Evolutionary conservation across 2,113 vertebrate genomes (phyloP), one percentile per base, ranked within the genome.

Genomic region (Ginglymostoma cirratum): DNA sequence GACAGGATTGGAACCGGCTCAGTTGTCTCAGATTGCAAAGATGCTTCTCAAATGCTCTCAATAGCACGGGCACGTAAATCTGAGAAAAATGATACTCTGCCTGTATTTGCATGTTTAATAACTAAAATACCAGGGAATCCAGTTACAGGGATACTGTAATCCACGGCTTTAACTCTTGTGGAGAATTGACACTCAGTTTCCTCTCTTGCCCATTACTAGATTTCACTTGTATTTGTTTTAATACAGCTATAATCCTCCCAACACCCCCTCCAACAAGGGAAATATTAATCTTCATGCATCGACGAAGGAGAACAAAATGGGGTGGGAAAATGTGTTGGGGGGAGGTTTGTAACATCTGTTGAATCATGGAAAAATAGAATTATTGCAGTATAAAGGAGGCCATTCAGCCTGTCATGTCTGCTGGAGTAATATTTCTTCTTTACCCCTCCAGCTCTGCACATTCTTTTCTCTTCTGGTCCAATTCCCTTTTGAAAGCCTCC

Each of bases 1-100:
- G 89, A 93, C 61, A 93, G 89, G 61, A 38, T 1, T 66, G n/a
- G 61, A 66, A 65, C 19, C 8, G 61, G 89, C 61, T 38, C 61
- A 66, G n/a, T 42, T 6, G 61, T 34, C 89, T 93, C 89, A 67
- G 61, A 3, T 93, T 93, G n/a, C 89, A 93, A 93, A 93, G 89
- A n/a, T 38, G 61, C 61, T 17, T 61, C 61, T 67, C 61, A 93
- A 66, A 67, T 93, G 38, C 14, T 65, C 17, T 93, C 61, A n/a
- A 38, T 38, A 7, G 89, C 34, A 65, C 55, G 23, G 80, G 80
- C 80, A 45, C 19, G 17, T 4, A 19, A 66, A 92, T 34, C 30
- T n/a, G 55, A n/a, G 89, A 92, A 92, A 66, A 92, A 65, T 92
- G n/a, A 93, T 93, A 38, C 19, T n/a, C n/a, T 42, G 55, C 61